Base-by-base conservation (phyloP, 35 echinoderm and acorn worm species). In the Ptychodera flava region DNA sequence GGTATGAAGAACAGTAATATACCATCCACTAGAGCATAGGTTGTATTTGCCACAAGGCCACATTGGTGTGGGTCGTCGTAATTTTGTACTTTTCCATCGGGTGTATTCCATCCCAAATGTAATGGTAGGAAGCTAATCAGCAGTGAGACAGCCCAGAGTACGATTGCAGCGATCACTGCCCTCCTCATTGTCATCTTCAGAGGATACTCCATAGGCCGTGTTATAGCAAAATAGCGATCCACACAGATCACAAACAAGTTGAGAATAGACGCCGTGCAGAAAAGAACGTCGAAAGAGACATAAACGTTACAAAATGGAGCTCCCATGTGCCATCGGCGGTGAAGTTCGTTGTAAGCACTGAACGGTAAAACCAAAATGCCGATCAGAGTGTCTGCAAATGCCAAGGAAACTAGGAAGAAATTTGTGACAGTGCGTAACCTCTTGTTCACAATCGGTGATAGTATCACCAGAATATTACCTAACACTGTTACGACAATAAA, bases 241-340 rank as follows among this genome's bases (percentile, higher is more conserved):
- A 97, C 82, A 76, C 91, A 93, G 16, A 97, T 97, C 0, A 91
- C 92, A 16, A 97, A 84, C 22, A 97, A 77, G 81, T 97, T 91
- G 12, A 97, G 80, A 87, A 97, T 97, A 78, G 95, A 97, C 80
- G 95, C 85, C 15, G 95, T 97, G 86, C 92, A 89, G 85, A 97
- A 97, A 83, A 93, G 86, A 78, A 97, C 95, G 85, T 97, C 95
- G 82, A 86, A 97, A 27, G 95, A 97, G 0, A 91, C 84, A 36
- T 97, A 97, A 80, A 97, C 88, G 84, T 93, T 93, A 81, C 95
- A 97, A 35, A 93, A 84, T 15, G 87, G 37, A 16, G 84, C 77
- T 36, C 92, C 84, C 35, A 97, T 89, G 53, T 79, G 80, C 95
- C 95, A 97, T 33, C 76, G 31, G 0, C 36, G 38, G 31, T 37